These are phyloP conservation scores for Pseudochirops corinnae DNA, from an alignment of 2,797 vertebrate genomes.

Conservation along the genomic window DNA sequence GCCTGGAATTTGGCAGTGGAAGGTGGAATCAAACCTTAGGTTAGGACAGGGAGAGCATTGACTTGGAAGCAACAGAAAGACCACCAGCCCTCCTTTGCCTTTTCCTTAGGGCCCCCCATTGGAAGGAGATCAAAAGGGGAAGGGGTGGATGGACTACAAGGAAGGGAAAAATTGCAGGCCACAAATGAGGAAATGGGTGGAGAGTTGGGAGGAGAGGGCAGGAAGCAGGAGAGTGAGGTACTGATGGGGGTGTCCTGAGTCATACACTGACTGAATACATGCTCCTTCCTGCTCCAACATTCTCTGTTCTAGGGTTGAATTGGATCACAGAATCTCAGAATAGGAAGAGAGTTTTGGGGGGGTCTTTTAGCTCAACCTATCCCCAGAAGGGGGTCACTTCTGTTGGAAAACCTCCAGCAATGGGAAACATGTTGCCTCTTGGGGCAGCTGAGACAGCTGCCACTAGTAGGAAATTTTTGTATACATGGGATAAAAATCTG, in stretches of 20 bases:
- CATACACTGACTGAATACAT: not conserved
- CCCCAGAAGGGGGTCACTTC: not conserved
- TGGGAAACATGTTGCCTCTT: not conserved
- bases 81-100: not conserved
- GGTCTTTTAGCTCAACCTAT: not conserved
- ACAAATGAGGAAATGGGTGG: constrained; percentile 40
- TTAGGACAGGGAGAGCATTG: not conserved
- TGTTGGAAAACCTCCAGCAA: not conserved
- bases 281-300: not conserved
- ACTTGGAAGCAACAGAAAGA: not conserved
- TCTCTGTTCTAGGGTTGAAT: not conserved
- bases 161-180: constrained; percentile 25
- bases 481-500: not conserved
- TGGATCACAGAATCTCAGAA: not conserved
- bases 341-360: not conserved
- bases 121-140: not conserved
- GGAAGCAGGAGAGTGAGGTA: not conserved
- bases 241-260: not conserved
- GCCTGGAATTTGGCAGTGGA: not conserved
- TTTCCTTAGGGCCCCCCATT: not conserved
- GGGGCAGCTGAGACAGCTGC: not conserved
- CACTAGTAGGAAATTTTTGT: not conserved
- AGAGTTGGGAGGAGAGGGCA: constrained; percentile 13
- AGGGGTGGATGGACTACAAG: not conserved
- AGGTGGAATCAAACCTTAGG: not conserved